Evolutionary conservation across 2,797 vertebrate species (phyloP).

Genomic region (Coilia nasus): DNA sequence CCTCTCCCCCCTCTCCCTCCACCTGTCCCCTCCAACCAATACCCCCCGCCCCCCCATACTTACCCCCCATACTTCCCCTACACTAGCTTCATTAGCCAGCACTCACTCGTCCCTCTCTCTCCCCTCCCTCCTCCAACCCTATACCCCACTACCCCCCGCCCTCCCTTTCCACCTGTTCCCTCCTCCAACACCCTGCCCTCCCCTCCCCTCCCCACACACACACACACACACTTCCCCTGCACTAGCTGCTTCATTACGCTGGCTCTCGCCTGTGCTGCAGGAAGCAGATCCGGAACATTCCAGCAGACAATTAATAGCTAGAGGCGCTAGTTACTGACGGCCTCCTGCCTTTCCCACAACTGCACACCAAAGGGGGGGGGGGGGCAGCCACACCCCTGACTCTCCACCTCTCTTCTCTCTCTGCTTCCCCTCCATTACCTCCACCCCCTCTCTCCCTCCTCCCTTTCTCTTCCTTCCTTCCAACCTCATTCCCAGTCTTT

Average conservation of each 20-base stretch:
- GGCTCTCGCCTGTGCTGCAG: slow-evolving; percentile 25
- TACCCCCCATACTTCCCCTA: not conserved
- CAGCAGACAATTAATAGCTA: slow-evolving; percentile 45
- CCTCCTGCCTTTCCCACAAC: slow-evolving; percentile 36
- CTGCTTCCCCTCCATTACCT: not conserved
- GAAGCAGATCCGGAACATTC: slow-evolving; percentile 48
- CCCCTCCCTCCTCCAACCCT: no score
- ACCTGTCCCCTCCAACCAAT: no score
- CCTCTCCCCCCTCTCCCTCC: no score
- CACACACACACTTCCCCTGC: not conserved
- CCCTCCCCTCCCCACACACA: not conserved
- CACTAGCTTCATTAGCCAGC: not conserved
- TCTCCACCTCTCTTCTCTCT: not conserved
- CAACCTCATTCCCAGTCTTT: no score
- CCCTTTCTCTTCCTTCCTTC: not conserved
- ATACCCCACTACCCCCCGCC: no score
- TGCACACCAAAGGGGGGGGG: not conserved
- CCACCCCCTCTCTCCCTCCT: not conserved
- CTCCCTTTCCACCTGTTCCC: no score
- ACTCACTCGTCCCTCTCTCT: no score
- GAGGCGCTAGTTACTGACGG: slow-evolving; percentile 36
- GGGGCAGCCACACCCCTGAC: not conserved
- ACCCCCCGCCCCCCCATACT: no score
- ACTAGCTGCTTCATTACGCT: slow-evolving; percentile 39
- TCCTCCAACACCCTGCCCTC: not conserved